Conservation (phyloP, 2,797 vertebrate species). For the Syndactyla subalaris region DNA sequence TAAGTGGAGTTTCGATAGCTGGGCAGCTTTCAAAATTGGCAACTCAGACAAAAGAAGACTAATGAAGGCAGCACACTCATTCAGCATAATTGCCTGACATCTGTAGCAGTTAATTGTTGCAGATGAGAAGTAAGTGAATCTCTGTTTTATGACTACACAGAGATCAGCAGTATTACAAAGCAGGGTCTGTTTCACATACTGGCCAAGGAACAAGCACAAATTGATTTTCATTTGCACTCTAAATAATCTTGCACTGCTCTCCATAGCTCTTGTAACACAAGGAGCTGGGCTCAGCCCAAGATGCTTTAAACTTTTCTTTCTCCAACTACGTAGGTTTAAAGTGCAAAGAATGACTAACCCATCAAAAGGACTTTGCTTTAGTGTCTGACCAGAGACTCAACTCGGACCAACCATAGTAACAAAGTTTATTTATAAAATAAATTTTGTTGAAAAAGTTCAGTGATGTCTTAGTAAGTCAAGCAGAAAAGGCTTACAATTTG, state of each 20-base stretch:
- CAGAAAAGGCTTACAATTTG: background rate
- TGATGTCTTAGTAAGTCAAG: background rate
- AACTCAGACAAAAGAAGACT: constrained; percentile 7
- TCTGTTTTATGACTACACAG: background rate
- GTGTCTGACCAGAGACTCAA: constrained; percentile 5
- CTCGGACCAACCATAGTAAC: background rate
- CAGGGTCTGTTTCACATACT: constrained; percentile 8
- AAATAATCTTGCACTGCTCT: constrained; percentile 2
- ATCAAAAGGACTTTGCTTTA: constrained; percentile 2
- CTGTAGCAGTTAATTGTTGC: constrained; percentile 6
- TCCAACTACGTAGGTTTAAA: background rate
- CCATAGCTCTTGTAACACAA: background rate
- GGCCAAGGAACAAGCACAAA: background rate
- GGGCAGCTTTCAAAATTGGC: constrained; percentile 3
- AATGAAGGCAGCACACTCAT: background rate
- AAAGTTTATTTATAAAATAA: constrained; percentile 44
- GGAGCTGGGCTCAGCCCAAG: background rate
- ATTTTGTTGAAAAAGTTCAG: background rate
- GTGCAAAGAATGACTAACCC: background rate
- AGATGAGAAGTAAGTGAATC: constrained; percentile 25
- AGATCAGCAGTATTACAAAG: constrained; percentile 11
- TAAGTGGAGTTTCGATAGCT: background rate
- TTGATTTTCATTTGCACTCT: constrained; percentile 27
- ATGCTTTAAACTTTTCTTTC: constrained; percentile 1
- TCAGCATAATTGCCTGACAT: constrained; percentile 11